These are phyloP conservation scores for Tineola bisselliella DNA, from an alignment of 2,888 invertebrate species.

Conservation along the genomic window DNA sequence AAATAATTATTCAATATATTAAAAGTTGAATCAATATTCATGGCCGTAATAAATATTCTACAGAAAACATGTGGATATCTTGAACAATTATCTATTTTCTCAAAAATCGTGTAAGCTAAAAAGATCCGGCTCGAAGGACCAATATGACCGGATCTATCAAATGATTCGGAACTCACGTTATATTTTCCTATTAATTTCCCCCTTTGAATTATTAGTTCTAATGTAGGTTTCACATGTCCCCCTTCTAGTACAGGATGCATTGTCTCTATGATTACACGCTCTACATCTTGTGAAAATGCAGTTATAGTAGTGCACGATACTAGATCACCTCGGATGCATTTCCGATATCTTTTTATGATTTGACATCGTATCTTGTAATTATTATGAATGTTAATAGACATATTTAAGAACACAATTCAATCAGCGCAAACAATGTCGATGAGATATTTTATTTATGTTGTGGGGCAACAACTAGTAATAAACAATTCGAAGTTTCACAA, in stretches of 20 bases:
- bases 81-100: too few species aligned
- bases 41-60: too few species aligned
- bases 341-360: conserved; percentile 8
- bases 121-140: too few species aligned
- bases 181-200: background rate
- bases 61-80: too few species aligned
- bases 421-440: too few species aligned
- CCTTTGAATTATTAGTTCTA: conserved; percentile 13
- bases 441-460: background rate
- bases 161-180: background rate
- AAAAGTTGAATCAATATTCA: too few species aligned
- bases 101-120: too few species aligned
- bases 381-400: background rate
- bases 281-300: conserved; percentile 21
- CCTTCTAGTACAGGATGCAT: conserved; percentile 31
- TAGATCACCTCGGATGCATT: conserved; percentile 1
- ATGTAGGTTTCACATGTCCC: conserved; percentile 30
- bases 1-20: too few species aligned
- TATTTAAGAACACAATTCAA: too few species aligned
- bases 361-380: background rate
- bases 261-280: conserved; percentile 24
- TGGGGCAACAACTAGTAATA: background rate
- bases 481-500: too few species aligned
- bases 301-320: conserved; percentile 14
- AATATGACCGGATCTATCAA: too few species aligned